Conservation (phyloP, 2,888 invertebrate genomes). For the Deladenus siricidicola region DNA sequence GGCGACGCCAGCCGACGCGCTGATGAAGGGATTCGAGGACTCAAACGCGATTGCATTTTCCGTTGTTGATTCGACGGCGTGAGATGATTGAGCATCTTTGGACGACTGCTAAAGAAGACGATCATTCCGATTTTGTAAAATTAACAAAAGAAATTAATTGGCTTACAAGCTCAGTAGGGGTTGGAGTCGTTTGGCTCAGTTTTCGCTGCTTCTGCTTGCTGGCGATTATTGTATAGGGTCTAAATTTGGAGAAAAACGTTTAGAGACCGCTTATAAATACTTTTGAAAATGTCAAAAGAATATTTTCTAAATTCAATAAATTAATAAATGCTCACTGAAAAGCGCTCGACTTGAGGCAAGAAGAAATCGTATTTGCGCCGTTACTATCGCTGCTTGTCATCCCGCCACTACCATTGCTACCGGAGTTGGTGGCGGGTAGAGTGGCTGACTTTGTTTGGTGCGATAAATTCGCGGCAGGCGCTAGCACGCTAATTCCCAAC, state of each 20-base stretch:
- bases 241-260: conserved; percentile 2
- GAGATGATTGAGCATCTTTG: too few relatives aligned
- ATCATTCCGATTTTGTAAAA: too few relatives aligned
- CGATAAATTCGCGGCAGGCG: too few relatives aligned
- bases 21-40: conserved; percentile 40
- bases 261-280: not conserved
- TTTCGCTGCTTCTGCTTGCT: not conserved
- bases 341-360: conserved; percentile 15
- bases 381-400: conserved; percentile 1
- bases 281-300: not conserved
- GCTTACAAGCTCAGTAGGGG: too few relatives aligned
- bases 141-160: too few relatives aligned
- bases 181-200: not conserved
- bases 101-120: too few relatives aligned
- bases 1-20: conserved; percentile 25
- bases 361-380: not conserved
- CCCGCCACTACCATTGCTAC: not conserved
- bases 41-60: conserved; percentile 5
- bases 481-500: too few relatives aligned
- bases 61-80: not conserved
- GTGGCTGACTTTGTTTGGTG: not conserved
- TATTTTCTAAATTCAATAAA: not conserved
- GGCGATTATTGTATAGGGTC: conserved; percentile 20
- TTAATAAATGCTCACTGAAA: conserved; percentile 8
- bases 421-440: not conserved